Evolutionary conservation across 1,140 invertebrate species (phyloP), one percentile per base, ranked within the genome.

Genomic region (Leptinotarsa texana): DNA sequence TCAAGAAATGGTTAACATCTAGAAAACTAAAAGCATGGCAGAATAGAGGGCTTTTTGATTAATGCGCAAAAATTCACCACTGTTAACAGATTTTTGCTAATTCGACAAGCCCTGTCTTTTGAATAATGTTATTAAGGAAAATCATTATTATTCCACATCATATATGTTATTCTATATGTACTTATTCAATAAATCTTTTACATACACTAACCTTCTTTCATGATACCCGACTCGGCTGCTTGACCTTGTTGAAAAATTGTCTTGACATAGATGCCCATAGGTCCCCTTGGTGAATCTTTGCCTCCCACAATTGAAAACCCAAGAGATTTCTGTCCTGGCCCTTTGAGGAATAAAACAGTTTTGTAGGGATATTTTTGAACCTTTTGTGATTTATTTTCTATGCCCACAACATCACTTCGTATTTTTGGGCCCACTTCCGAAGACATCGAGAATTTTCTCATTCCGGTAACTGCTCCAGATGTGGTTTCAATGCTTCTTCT

Each of bases 251-350:
- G 89, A 82, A 94, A 94, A 69, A 95, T 92, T n/a, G 91, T 94
- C 83, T 95, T 95, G 15, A 95, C 92, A 82, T 93, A 94, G 74
- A 95, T 93, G 15, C 93, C 93, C 84, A 94, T 89, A 80, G 93
- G 89, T 3, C 93, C 93, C 78, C 92, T 90, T 5, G 92, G 92
- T 62, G 92, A 93, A 79, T 91, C 91, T 69, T 89, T 89, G 1
- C 93, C 93, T n/a, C 93, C 93, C 0, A 95, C 93, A 51, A 95
- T 93, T 49, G 92, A 93, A 84, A 95, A 94, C 0, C 93, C 93
- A 27, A 95, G 88, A 63, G 88, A 88, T 81, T 90, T 90, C 22
- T 92, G 92, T 68, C 93, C 92, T 47, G 90, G 88, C 42, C 93
- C 93, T 73, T 93, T 89, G 61, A 90, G 89, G 78, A 95, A 89